Evolutionary conservation across 2,888 invertebrate genomes (phyloP), one percentile per base, ranked within the genome.

Genomic region (Spilosoma lubricipeda): DNA sequence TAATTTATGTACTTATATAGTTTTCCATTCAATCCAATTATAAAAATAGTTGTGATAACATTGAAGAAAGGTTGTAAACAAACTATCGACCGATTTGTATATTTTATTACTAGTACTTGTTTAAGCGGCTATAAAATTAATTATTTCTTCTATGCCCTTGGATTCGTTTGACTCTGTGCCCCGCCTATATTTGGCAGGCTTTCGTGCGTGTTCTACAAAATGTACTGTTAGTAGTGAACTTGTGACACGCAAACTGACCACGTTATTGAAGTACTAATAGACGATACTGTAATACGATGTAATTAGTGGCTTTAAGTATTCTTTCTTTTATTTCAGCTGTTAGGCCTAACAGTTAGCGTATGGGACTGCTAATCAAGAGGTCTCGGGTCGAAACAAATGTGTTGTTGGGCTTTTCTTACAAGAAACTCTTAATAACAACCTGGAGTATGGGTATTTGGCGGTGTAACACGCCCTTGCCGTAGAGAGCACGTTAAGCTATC

Each of bases 121-220:
- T 79, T 86, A 84, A 80, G 80, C 81, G 82, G 81, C 83, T 67
- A 82, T 75, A 86, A 87, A 86, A 86, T 89, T 87, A 84, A 89
- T 91, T 90, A 90, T 85, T 89, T 87, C 75, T 80, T 76, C 74
- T 66, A 73, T 84, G 85, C 74, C 90, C 89, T 90, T 89, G 90
- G 85, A 85, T 80, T 80, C 75, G 80, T 81, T 67, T 77, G 85
- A 72, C 76, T 74, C 69, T 30, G 79, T 76, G 82, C 87, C 86
- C 83, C 87, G 86, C 89, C 87, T 81, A 77, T 81, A 85, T 88
- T 89, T 86, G 83, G 85, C 76, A 77, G 75, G 45, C 52, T 75
- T 72, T 76, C 77, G 86, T 89, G 89, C 89, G 90, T 90, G 89
- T 76, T 85, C 84, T 82, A 85, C 81, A 76, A 78, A 87, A 85